phyloP scores from a whole-genome alignment of 2,113 vertebrate species.

The Rhizomys pruinosus region DNA sequence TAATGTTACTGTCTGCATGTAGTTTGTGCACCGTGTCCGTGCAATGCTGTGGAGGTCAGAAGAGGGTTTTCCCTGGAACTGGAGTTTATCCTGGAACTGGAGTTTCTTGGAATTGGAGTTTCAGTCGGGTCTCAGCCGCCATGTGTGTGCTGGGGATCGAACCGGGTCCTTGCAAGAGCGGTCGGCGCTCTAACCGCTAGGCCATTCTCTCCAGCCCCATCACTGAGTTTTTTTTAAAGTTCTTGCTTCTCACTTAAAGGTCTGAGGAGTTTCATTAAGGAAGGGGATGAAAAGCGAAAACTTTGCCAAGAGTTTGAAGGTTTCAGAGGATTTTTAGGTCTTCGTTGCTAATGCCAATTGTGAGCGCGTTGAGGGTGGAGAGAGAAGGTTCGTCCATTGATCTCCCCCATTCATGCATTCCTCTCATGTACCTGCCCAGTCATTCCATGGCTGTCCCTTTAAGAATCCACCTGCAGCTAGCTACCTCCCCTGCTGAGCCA shows the following conservation, averaged over 20 bases:
- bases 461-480: constrained; percentile 71
- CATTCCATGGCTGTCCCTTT: constrained; percentile 19
- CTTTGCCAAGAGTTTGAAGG: neutral
- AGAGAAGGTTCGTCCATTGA: neutral
- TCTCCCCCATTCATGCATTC: neutral
- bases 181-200: too few relatives aligned
- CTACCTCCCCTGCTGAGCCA: neutral
- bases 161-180: too few relatives aligned
- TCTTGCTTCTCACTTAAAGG: neutral
- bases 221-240: too few relatives aligned
- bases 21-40: too few relatives aligned
- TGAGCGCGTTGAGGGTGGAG: neutral
- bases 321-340: neutral
- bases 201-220: too few relatives aligned
- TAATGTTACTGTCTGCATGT: too few relatives aligned
- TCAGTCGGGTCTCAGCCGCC: too few relatives aligned
- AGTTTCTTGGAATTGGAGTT: too few relatives aligned
- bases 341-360: neutral
- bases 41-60: too few relatives aligned
- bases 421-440: neutral
- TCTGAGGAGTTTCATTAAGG: neutral
- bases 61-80: too few relatives aligned
- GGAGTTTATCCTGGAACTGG: too few relatives aligned
- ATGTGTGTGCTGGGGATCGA: too few relatives aligned
- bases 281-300: neutral